A percentile compares a stretch with the other conserved stretches of the same genome.
phyloP scores from a whole-genome alignment of 2,113 vertebrate genomes.

The Chamaetylas fuelleborni region DNA sequence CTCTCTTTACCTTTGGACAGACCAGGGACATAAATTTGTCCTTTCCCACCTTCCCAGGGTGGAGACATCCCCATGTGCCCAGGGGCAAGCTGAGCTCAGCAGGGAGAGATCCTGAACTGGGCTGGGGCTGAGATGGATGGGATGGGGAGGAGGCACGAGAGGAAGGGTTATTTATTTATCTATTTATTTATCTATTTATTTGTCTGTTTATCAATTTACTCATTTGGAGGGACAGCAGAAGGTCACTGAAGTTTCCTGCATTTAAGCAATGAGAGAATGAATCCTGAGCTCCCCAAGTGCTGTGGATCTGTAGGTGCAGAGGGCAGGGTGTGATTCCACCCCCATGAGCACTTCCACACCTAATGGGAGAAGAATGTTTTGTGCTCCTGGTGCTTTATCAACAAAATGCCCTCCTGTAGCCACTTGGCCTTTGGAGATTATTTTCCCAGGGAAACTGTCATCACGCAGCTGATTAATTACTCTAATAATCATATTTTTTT shows the following conservation, averaged over 20 bases:
- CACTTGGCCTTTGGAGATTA: slow-evolving; percentile 78
- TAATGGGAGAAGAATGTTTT: slow-evolving; percentile 51
- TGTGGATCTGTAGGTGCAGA: background rate
- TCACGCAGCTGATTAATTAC: slow-evolving; percentile 88
- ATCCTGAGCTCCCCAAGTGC: background rate
- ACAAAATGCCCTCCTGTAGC: slow-evolving; percentile 78
- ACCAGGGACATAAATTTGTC: accelerated
- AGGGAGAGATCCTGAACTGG: background rate
- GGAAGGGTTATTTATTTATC: background rate
- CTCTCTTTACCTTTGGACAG: accelerated
- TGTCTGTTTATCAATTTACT: background rate
- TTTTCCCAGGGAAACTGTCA: slow-evolving; percentile 81
- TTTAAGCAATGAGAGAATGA: slow-evolving; percentile 12
- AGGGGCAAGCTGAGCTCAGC: background rate
- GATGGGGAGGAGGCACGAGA: background rate
- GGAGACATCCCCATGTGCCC: background rate
- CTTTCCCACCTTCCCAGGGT: background rate
- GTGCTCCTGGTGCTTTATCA: slow-evolving; percentile 77
- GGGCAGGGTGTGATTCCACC: slow-evolving; percentile 43
- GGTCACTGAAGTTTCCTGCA: background rate
- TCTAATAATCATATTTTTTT: slow-evolving; percentile 84
- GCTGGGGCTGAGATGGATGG: background rate
- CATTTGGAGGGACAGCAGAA: background rate
- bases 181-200: too few relatives aligned
- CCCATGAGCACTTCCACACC: background rate